Evolutionary conservation across 2,113 vertebrate genomes (phyloP).

Genomic region (Rhinogobius similis): DNA sequence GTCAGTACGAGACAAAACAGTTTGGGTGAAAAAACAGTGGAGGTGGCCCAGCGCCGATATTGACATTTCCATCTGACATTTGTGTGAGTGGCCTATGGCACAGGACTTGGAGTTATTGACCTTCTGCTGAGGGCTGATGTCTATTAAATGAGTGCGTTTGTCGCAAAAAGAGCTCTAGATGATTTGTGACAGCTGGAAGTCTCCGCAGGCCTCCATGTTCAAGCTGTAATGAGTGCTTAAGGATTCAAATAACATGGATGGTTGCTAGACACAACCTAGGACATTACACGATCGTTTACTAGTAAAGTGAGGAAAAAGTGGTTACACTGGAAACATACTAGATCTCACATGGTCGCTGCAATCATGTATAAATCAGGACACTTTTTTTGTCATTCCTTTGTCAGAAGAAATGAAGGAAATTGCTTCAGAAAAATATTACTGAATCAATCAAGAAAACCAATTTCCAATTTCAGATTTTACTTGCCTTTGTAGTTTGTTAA

Average conservation of each 20-base stretch:
- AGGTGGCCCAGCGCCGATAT: conserved; percentile 4
- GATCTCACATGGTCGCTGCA: neutral
- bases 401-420: too few relatives aligned
- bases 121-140: conserved; percentile 24
- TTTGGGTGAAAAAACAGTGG: neutral
- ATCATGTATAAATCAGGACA: neutral
- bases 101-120: conserved; percentile 32
- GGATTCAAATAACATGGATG: neutral
- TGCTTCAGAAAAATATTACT: too few relatives aligned
- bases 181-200: neutral
- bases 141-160: conserved; percentile 32
- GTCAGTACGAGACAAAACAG: conserved; percentile 6
- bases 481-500: neutral
- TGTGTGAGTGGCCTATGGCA: neutral
- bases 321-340: neutral
- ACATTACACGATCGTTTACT: neutral
- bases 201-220: neutral
- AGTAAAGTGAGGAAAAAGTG: neutral
- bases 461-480: too few relatives aligned
- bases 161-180: neutral
- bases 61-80: conserved; percentile 47
- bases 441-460: neutral
- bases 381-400: too few relatives aligned
- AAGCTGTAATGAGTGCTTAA: neutral
- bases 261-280: too few relatives aligned